A percentile compares a stretch with the other conserved stretches of the same genome.
Conservation (phyloP, 2,888 invertebrate genomes). For the Lochmaea capreae region DNA sequence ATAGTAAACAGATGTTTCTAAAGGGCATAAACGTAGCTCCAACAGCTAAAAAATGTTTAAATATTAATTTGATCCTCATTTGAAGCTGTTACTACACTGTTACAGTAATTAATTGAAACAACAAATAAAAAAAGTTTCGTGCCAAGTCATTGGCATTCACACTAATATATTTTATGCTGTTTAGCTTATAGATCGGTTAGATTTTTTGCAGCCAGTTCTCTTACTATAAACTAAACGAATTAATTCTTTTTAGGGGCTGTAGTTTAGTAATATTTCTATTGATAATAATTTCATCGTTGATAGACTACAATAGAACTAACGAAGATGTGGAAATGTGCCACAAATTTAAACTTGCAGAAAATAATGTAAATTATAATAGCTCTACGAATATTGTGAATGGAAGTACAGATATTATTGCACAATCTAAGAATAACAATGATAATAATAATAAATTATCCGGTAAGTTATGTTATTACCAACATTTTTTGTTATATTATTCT, state of each 20-base stretch:
- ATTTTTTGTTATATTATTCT: not conserved
- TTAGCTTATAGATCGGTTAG: no score
- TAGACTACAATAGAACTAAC: slow-evolving; percentile 15
- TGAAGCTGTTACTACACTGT: no score
- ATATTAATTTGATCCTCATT: no score
- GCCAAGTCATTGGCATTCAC: no score
- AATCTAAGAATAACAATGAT: slow-evolving; percentile 36
- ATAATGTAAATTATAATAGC: slow-evolving; percentile 11
- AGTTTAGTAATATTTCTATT: slow-evolving; percentile 13
- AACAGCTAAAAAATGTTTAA: no score
- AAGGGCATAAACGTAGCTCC: no score
- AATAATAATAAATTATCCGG: slow-evolving; percentile 33
- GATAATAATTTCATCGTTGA: slow-evolving; percentile 17
- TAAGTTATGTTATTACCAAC: not conserved
- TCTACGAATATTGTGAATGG: not conserved
- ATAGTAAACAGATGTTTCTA: no score
- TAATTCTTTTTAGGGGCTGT: slow-evolving; percentile 16
- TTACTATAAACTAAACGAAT: not conserved
- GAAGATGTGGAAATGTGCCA: not conserved
- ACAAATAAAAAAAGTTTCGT: no score
- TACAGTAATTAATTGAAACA: no score
- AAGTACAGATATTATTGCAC: not conserved
- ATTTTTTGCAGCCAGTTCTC: not conserved
- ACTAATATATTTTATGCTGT: no score
- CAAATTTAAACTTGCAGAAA: not conserved